A percentile compares a stretch with the other conserved stretches of the same genome.
Conservation (phyloP, 2,113 vertebrate genomes). For the Oreotrochilus melanogaster region DNA sequence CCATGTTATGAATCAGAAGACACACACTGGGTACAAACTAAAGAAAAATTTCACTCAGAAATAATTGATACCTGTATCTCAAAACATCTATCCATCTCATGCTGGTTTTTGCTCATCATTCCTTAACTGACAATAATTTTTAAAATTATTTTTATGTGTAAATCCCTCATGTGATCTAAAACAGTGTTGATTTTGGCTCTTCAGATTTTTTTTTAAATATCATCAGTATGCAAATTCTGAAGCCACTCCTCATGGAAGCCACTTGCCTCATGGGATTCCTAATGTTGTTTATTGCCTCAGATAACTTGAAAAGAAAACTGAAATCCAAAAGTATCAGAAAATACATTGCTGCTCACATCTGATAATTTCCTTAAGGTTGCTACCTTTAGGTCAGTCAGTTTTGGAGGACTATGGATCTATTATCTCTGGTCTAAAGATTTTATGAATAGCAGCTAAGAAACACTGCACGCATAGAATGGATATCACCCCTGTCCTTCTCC, state of each 20-base stretch:
- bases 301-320: background rate
- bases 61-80: background rate
- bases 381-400: background rate
- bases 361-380: background rate
- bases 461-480: background rate
- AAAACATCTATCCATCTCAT: background rate
- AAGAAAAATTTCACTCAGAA: background rate
- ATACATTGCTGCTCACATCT: background rate
- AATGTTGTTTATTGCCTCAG: accelerated
- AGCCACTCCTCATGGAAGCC: too few species aligned
- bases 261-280: background rate
- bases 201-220: background rate
- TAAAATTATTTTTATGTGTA: background rate
- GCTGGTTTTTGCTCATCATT: background rate
- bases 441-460: background rate
- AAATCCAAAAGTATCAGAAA: background rate
- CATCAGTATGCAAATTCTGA: background rate
- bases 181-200: background rate
- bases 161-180: background rate
- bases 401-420: background rate
- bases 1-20: constrained; percentile 8
- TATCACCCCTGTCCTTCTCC: constrained; percentile 15
- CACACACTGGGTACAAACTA: background rate
- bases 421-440: background rate
- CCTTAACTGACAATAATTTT: background rate